phyloP scores from a whole-genome alignment of 2,888 invertebrate genomes.

The Silvanus unidentatus region DNA sequence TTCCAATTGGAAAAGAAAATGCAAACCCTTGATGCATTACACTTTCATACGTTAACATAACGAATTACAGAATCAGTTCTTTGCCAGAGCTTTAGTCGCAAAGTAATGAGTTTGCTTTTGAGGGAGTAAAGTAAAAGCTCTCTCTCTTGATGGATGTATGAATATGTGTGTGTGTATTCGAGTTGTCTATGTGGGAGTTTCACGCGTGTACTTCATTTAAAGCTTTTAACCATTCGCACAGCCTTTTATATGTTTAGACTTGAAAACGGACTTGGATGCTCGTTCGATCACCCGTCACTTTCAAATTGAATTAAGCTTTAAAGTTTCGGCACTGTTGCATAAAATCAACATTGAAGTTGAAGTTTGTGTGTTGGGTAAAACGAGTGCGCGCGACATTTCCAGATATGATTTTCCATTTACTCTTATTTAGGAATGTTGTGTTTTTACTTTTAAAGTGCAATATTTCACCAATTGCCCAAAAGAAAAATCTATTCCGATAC shows the following conservation, averaged over 20 bases:
- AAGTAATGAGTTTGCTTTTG: constrained; percentile 40
- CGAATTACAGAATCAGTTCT: constrained; percentile 37
- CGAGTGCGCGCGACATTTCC: too few species aligned
- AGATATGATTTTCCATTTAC: too few species aligned
- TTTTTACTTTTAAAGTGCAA: too few species aligned
- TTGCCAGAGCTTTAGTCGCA: constrained; percentile 29
- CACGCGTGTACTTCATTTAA: constrained; percentile 37
- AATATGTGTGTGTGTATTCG: constrained; percentile 7
- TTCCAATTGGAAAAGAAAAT: constrained; percentile 31
- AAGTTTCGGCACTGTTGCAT: constrained; percentile 12
- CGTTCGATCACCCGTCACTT: constrained; percentile 25
- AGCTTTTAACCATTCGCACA: constrained; percentile 34
- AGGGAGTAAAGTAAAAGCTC: constrained; percentile 17
- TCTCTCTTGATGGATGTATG: constrained; percentile 28
- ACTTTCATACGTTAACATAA: constrained; percentile 36
- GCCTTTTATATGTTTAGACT: constrained; percentile 21
- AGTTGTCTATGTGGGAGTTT: too few species aligned
- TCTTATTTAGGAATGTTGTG: too few species aligned
- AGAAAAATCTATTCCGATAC: too few species aligned
- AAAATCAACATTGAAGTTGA: not conserved
- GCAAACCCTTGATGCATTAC: constrained; percentile 36
- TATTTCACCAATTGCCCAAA: too few species aligned
- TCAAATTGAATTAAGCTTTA: constrained; percentile 24
- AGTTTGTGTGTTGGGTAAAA: too few species aligned
- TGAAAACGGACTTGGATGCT: constrained; percentile 23